Evolutionary conservation across 1,140 invertebrate genomes (phyloP).

Genomic region (Eumaeus atala): DNA sequence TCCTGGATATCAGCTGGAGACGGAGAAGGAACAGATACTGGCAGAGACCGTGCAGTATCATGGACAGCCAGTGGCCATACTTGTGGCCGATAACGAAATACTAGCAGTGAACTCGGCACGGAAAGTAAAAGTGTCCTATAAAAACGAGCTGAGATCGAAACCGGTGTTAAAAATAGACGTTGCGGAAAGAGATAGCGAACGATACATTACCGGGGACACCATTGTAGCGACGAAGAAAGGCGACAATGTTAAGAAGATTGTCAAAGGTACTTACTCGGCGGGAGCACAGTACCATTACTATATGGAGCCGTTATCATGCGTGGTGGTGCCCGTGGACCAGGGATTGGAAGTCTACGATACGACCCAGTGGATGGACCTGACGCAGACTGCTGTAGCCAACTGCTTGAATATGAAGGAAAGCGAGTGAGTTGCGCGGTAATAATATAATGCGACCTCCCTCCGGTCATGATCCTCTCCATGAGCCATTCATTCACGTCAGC

Average conservation of each 20-base stretch:
- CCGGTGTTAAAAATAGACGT: slow-evolving; percentile 57
- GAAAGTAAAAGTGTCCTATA: slow-evolving; percentile 81
- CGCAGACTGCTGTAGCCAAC: slow-evolving; percentile 77
- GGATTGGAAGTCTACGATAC: slow-evolving; percentile 77
- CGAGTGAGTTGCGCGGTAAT: slow-evolving; percentile 52
- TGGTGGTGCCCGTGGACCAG: slow-evolving; percentile 78
- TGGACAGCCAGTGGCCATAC: slow-evolving; percentile 83
- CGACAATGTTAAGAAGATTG: slow-evolving; percentile 40
- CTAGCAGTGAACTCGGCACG: slow-evolving; percentile 78
- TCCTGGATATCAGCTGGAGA: slow-evolving; percentile 38
- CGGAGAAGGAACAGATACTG: slow-evolving; percentile 74
- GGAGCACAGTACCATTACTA: slow-evolving; percentile 64
- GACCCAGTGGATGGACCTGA: slow-evolving; percentile 81
- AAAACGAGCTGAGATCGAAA: slow-evolving; percentile 39
- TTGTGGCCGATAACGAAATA: slow-evolving; percentile 79
- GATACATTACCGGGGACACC: slow-evolving; percentile 32
- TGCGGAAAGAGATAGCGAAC: slow-evolving; percentile 44
- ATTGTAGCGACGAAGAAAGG: slow-evolving; percentile 62
- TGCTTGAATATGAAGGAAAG: slow-evolving; percentile 69
- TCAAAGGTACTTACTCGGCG: slow-evolving; percentile 54
- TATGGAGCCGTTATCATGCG: slow-evolving; percentile 76
- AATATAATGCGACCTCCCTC: no score
- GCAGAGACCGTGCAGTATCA: slow-evolving; percentile 76
- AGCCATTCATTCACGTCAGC: no score
- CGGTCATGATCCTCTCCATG: no score